Conservation (phyloP, 2,113 vertebrate genomes). For the Platycercus adscitus region DNA sequence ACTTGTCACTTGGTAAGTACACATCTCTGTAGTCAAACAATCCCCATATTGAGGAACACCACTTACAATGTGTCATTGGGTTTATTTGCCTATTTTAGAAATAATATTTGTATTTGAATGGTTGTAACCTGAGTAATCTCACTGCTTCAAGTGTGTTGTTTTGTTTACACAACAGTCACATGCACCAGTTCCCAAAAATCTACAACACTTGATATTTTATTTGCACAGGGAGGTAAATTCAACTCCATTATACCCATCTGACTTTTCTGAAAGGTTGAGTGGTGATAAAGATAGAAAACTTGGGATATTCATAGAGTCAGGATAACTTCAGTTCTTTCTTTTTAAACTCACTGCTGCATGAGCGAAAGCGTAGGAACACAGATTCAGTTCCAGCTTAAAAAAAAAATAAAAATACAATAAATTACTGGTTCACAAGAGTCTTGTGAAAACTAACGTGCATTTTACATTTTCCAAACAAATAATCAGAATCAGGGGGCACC, state of each 20-base stretch:
- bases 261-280: background rate
- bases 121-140: background rate
- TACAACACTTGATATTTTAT: background rate
- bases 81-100: background rate
- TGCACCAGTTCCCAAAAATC: background rate
- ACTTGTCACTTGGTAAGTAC: background rate
- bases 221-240: background rate
- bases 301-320: background rate
- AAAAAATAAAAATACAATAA: background rate
- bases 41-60: fast-evolving
- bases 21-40: background rate
- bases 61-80: background rate
- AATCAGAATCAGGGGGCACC: background rate
- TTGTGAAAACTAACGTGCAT: background rate
- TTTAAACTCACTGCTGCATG: background rate
- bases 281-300: background rate
- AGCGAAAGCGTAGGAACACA: background rate
- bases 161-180: background rate
- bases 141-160: background rate
- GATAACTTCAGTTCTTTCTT: background rate
- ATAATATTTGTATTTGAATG: background rate
- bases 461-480: background rate
- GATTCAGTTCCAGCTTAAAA: background rate
- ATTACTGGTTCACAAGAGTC: background rate
- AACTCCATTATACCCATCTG: background rate